Evolutionary conservation across 53 echinoderm and acorn worm species (phyloP).

Genomic region (Hippasteria phrygiana): DNA sequence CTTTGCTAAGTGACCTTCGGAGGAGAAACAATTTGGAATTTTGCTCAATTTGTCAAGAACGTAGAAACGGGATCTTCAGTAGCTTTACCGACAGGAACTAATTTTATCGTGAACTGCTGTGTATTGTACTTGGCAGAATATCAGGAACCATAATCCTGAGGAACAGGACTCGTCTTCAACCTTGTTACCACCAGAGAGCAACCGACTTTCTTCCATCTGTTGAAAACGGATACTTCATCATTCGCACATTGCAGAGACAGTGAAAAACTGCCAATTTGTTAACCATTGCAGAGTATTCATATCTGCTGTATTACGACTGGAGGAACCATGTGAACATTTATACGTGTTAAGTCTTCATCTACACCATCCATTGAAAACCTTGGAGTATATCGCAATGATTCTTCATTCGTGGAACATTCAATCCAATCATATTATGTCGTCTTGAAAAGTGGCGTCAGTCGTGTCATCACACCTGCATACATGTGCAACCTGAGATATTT

Average conservation of each 20-base stretch:
- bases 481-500: background rate
- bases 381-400: background rate
- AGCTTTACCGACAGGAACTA: background rate
- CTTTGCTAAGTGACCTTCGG: background rate
- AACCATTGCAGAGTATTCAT: background rate
- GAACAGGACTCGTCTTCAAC: background rate
- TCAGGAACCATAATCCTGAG: background rate
- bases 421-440: too few relatives aligned
- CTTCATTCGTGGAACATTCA: too few relatives aligned
- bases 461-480: background rate
- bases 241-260: background rate
- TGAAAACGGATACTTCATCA: background rate
- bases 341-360: background rate
- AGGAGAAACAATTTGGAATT: background rate
- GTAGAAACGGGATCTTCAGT: background rate
- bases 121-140: background rate
- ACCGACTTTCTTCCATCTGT: background rate
- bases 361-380: too few relatives aligned
- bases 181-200: background rate
- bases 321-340: background rate
- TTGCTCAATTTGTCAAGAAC: background rate
- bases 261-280: background rate
- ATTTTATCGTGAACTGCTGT: background rate
- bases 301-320: background rate
- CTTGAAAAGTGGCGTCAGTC: background rate